phyloP scores from a whole-genome alignment of 2,113 vertebrate species.

The Chloropsis cyanopogon region DNA sequence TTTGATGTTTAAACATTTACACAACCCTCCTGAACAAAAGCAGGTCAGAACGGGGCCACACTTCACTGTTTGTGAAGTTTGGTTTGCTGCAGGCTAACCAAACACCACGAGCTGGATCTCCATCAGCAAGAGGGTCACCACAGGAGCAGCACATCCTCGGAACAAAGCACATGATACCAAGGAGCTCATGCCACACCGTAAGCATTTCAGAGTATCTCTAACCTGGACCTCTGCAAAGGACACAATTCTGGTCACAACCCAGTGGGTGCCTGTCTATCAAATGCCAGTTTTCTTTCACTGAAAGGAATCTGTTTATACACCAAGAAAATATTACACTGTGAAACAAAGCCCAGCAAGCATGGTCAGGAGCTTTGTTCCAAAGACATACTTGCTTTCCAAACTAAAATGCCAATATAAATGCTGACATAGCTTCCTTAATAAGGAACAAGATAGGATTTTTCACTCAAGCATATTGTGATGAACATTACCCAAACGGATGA shows the following conservation, averaged over 20 bases:
- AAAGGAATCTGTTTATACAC: background rate
- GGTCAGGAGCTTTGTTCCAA: background rate
- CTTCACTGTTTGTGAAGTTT: background rate
- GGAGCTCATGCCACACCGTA: rapidly evolving
- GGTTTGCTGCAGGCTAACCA: background rate
- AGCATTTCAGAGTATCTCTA: background rate
- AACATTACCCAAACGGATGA: background rate
- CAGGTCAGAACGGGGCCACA: background rate
- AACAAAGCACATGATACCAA: background rate
- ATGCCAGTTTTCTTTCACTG: background rate
- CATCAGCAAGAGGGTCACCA: rapidly evolving
- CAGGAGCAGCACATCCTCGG: background rate
- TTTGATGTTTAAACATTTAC: background rate
- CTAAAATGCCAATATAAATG: background rate
- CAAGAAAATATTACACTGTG: background rate
- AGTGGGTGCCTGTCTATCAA: background rate
- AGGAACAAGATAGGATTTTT: background rate
- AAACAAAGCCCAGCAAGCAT: background rate
- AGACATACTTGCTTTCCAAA: background rate
- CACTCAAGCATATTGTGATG: rapidly evolving
- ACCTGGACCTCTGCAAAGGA: background rate
- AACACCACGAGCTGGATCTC: background rate
- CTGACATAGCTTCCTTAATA: background rate
- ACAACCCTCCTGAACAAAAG: background rate
- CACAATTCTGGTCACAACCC: background rate